A percentile compares a stretch with the other conserved stretches of the same genome.
Evolutionary conservation across 1,140 invertebrate species (phyloP).

Genomic region (Drosophila tristis): DNA sequence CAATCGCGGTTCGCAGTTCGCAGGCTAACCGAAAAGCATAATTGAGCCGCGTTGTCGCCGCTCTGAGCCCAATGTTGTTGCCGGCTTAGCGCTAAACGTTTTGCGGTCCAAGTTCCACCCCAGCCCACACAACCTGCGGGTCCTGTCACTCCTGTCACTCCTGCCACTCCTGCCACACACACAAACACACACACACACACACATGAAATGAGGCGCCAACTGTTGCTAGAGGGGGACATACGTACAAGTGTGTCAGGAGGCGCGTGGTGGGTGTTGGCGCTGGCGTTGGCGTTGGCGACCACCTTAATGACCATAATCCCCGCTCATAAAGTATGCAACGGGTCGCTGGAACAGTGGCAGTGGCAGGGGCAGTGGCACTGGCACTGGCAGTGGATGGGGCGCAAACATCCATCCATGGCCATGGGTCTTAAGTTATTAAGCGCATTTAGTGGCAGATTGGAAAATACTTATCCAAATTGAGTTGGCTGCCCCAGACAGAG

Average conservation of each 20-base stretch:
- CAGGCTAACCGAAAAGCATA: slow-evolving; percentile 28
- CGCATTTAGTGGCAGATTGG: slow-evolving; percentile 39
- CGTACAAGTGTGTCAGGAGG: neutral
- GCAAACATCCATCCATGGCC: neutral
- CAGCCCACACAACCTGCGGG: too few species aligned
- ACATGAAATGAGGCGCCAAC: slow-evolving; percentile 39
- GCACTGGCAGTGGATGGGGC: too few species aligned
- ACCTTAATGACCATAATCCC: slow-evolving; percentile 73
- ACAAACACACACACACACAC: too few species aligned
- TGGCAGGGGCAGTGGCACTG: too few species aligned
- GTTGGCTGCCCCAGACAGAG: neutral
- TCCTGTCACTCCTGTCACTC: neutral
- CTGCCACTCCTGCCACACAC: neutral
- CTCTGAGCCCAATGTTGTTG: slow-evolving; percentile 4
- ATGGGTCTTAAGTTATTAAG: slow-evolving; percentile 43
- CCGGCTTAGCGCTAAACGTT: slow-evolving; percentile 63
- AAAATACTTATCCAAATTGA: slow-evolving; percentile 40
- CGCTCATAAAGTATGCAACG: slow-evolving; percentile 70
- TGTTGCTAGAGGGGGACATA: slow-evolving; percentile 44
- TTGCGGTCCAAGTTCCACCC: slow-evolving; percentile 36
- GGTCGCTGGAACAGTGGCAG: slow-evolving; percentile 18
- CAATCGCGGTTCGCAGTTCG: neutral
- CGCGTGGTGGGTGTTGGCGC: neutral
- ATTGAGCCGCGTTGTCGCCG: slow-evolving; percentile 40
- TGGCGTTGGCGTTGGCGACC: neutral